Conservation (phyloP, 2,888 invertebrate genomes). For the Thysanoteuthis rhombus region DNA sequence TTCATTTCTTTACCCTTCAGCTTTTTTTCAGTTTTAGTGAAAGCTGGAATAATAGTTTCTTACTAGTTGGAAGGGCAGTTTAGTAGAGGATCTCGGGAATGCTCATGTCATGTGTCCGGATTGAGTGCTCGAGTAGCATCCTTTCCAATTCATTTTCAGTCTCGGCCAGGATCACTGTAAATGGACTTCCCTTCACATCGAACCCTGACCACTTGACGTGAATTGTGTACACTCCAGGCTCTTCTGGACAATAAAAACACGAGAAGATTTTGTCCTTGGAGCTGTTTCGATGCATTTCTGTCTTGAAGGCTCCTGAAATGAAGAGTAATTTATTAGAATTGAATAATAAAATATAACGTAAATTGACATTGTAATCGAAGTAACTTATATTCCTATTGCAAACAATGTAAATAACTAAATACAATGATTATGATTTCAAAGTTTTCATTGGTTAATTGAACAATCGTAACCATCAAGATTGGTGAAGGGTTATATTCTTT, state of each 20-base stretch:
- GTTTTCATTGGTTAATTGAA: no score
- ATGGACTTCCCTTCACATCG: conserved; percentile 54
- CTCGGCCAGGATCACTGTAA: conserved; percentile 46
- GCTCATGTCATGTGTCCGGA: not conserved
- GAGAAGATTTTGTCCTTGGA: conserved; percentile 56
- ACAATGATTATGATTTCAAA: no score
- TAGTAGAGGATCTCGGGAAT: not conserved
- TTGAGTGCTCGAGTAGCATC: not conserved
- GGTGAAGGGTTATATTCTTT: no score
- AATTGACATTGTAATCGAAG: no score
- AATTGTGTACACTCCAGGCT: conserved; percentile 55
- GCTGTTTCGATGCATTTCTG: conserved; percentile 54
- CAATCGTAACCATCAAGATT: no score
- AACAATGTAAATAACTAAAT: not conserved
- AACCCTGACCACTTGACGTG: conserved; percentile 56
- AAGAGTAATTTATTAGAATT: not conserved
- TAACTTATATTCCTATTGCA: no score
- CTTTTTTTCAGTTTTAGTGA: not conserved
- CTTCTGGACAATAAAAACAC: conserved; percentile 55
- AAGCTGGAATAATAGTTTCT: not conserved
- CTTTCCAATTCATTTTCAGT: conserved; percentile 45
- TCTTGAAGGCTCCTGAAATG: conserved; percentile 54
- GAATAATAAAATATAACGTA: not conserved
- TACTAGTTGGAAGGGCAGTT: not conserved
- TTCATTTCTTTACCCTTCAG: not conserved